Base-by-base conservation (phyloP, 1,140 invertebrate species). In the Orius insidiosus region DNA sequence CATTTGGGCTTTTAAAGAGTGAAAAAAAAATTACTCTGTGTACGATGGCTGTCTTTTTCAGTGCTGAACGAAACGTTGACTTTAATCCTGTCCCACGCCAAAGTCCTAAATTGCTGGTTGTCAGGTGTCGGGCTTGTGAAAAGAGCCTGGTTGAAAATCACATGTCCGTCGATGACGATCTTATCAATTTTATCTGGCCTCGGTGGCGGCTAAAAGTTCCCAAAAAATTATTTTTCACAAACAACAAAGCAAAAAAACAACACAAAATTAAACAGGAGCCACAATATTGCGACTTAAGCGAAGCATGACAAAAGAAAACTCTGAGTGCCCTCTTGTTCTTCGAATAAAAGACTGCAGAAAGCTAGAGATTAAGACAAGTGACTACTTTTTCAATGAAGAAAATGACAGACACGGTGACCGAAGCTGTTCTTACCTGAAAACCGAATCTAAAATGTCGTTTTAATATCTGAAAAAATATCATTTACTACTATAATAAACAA, bases 111-210 rank as follows among this genome's bases (percentile, higher is more conserved):
- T 44, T 78, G 72, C 18, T 69, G 59, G 33, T 75, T 72, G 48
- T 77, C 71, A 4, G 70, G 68, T 0, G 85, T 80, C 1, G 86
- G 75, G 51, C 77, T 69, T 2, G 85, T 87, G 63, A 93, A 94
- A 11, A 93, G 71, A 5, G 87, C 84, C 56, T 80, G 72, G 54
- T 79, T 74, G 0, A 82, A 82, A 54, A 93, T 80, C n/a, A 94
- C 76, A 61, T 94, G 88, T 10, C 85, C 86, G 60, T 89, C 80
- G 38, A 93, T 78, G 15, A 92, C 84, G 60, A 85, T 79, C 7
- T 64, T 70, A 60, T 89, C 85, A 45, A 89, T 76, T 50, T 80
- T 70, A 48, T 75, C 71, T 3, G 75, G 70, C 47, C 75, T 64
- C 2, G 71, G 68, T 16, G 69, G 66, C 46, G 75, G 76, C 76